A percentile compares a stretch with the other conserved stretches of the same genome.
These are phyloP conservation scores for Octomys mimax DNA, from an alignment of 2,797 vertebrate genomes.

Conservation along the genomic window DNA sequence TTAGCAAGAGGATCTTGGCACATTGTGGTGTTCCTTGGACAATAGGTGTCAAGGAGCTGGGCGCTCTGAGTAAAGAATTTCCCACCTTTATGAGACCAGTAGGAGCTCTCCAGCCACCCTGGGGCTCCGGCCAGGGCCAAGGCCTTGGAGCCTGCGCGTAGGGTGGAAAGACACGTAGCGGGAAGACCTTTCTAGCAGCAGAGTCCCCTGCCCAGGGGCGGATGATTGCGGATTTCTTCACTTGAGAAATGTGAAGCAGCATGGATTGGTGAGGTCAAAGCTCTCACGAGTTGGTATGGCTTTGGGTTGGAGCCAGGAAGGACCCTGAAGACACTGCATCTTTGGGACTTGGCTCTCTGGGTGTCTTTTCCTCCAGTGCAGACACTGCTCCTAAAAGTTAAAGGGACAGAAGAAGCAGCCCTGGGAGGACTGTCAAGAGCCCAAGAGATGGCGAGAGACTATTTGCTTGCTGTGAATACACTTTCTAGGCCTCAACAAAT, in stretches of 20 bases:
- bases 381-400: neutral
- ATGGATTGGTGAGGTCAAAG: accelerated
- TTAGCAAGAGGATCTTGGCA: neutral
- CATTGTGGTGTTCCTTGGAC: accelerated
- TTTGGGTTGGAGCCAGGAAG: accelerated
- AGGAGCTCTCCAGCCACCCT: accelerated
- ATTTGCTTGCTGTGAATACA: accelerated
- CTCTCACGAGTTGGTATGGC: accelerated
- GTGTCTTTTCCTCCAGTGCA: neutral
- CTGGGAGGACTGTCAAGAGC: neutral
- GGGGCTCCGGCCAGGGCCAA: neutral
- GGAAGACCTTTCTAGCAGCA: neutral
- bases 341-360: neutral
- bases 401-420: neutral
- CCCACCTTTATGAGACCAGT: neutral
- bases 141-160: neutral
- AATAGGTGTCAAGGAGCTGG: neutral
- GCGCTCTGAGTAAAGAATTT: accelerated
- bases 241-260: neutral
- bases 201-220: neutral
- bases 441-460: neutral
- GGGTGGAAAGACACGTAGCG: accelerated
- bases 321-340: neutral
- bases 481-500: neutral
- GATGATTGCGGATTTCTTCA: accelerated